Conservation (phyloP, 2,888 invertebrate species). For the Meganola albula region DNA sequence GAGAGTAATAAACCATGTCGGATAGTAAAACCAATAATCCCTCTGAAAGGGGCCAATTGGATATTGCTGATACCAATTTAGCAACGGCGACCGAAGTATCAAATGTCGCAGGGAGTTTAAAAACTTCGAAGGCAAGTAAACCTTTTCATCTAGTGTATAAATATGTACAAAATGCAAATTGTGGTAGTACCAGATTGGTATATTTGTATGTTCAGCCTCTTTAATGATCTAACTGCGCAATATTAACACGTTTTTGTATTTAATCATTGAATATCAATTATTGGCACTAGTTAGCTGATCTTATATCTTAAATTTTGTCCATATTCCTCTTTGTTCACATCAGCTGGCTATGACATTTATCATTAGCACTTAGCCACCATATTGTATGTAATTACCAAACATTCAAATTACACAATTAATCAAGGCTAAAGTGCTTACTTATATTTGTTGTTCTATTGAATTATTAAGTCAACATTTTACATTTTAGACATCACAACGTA, state of each 20-base stretch:
- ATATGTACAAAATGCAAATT: conserved; percentile 9
- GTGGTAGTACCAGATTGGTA: too few relatives aligned
- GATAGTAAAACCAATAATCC: conserved; percentile 60
- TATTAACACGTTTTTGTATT: too few relatives aligned
- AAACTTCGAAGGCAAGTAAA: conserved; percentile 51
- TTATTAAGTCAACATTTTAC: too few relatives aligned
- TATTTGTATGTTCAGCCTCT: too few relatives aligned
- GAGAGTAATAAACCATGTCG: conserved; percentile 58
- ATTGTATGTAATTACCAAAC: conserved; percentile 3
- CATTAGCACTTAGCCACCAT: conserved; percentile 11
- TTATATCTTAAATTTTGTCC: too few relatives aligned
- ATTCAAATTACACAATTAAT: too few relatives aligned
- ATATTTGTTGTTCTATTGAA: too few relatives aligned
- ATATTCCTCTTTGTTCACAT: too few relatives aligned
- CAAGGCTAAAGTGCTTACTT: too few relatives aligned
- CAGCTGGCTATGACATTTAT: conserved; percentile 10
- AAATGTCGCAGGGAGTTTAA: conserved; percentile 55
- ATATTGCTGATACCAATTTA: conserved; percentile 51
- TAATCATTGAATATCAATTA: too few relatives aligned
- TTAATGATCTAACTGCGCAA: too few relatives aligned
- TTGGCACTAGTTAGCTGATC: too few relatives aligned
- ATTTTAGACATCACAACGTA: conserved; percentile 43
- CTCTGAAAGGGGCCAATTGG: conserved; percentile 50
- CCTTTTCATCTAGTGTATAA: conserved; percentile 2
- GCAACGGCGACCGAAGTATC: conserved; percentile 52